These are phyloP conservation scores for Chymomyza amoena DNA, from an alignment of 2,888 invertebrate genomes.

Conservation along the genomic window DNA sequence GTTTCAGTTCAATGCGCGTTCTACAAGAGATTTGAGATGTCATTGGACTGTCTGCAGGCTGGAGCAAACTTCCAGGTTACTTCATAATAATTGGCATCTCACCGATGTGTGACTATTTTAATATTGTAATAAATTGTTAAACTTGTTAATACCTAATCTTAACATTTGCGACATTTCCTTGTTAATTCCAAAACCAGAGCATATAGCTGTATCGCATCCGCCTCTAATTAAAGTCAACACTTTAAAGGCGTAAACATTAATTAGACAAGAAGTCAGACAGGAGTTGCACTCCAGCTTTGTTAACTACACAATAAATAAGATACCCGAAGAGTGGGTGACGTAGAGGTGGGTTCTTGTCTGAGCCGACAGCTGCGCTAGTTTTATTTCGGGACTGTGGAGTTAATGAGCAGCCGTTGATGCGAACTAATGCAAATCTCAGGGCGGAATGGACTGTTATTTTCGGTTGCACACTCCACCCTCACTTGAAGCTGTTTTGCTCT, in stretches of 20 bases:
- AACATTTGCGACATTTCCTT: slow-evolving; percentile 27
- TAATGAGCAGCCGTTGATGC: slow-evolving; percentile 7
- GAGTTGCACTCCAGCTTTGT: slow-evolving; percentile 16
- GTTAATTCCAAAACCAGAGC: slow-evolving; percentile 7
- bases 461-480: slow-evolving; percentile 31
- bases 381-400: not conserved
- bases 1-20: not conserved
- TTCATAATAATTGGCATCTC: slow-evolving; percentile 70
- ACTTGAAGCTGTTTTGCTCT: slow-evolving; percentile 23
- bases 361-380: not conserved
- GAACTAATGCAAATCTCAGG: slow-evolving; percentile 38
- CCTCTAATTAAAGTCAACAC: slow-evolving; percentile 55
- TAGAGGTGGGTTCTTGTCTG: slow-evolving; percentile 6
- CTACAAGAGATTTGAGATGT: not conserved
- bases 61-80: slow-evolving; percentile 38
- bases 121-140: too few relatives aligned
- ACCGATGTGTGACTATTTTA: slow-evolving; percentile 21
- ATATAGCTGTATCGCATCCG: slow-evolving; percentile 63
- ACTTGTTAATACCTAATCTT: too few relatives aligned
- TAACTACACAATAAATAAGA: slow-evolving; percentile 55
- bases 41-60: not conserved
- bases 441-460: not conserved
- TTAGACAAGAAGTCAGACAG: slow-evolving; percentile 53
- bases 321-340: slow-evolving; percentile 21
- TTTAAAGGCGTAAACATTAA: slow-evolving; percentile 67